Evolutionary conservation across 2,797 vertebrate species (phyloP), one percentile per base, ranked within the genome.

Genomic region (Acanthurus leucopareius): DNA sequence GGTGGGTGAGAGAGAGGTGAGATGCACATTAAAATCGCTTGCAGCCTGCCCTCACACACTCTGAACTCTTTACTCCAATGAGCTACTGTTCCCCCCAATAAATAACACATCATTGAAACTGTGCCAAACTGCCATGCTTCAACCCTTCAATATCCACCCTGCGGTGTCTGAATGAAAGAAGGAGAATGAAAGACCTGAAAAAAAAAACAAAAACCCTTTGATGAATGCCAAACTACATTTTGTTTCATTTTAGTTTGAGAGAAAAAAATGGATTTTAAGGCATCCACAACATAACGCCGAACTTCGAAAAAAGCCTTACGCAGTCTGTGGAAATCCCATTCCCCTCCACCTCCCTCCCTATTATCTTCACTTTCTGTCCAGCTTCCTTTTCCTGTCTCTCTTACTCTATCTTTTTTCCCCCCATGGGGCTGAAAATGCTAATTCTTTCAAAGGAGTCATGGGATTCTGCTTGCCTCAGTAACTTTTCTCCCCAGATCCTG

Each of bases 391-490:
- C 68, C 84, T 68, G 69, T 79, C 66, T 88, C 57, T 73, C 71
- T 70, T 48, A 44, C 70, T 73, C 60, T 79, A 77, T 88, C 75
- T 62, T 79, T 70, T 65, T 68, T 35, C 7, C 69, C 83, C 84
- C 77, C 65, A 53, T 73, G 75, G 63, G 86, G 79, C 83, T 89
- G 79, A 83, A 92, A 93, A 94, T 93, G 91, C 88, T 87, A 93
- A 94, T 94, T 93, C 85, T 88, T 92, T 86, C 87, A 78, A 77
- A 90, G 79, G 85, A 92, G 79, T 86, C 86, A 78, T 85, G 84
- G 85, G 90, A 93, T 91, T 94, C 90, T 87, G 88, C 91, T 92
- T 92, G 92, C 90, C 89, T 93, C 86, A 82, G 91, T 94, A 85
- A 86, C 80, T 89, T 88, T 83, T 65, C 77, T 86, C 83, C 83